These are phyloP conservation scores for Palloptera scutellata DNA, from an alignment of 2,888 invertebrate genomes.

Conservation along the genomic window DNA sequence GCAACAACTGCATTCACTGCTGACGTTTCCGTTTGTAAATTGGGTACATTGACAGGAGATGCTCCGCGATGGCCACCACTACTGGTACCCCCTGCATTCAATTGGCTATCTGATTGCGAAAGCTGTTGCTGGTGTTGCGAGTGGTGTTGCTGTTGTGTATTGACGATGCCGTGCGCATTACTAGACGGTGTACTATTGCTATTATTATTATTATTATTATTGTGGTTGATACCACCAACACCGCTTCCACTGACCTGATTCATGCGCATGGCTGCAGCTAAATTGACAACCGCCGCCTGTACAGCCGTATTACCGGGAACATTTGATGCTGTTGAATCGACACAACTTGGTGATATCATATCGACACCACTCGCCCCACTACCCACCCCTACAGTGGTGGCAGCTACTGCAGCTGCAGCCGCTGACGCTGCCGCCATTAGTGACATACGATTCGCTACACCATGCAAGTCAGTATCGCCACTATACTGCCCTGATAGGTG, in stretches of 20 bases:
- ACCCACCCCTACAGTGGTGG: constrained; percentile 43
- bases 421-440: constrained; percentile 71
- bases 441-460: constrained; percentile 71
- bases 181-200: constrained; percentile 38
- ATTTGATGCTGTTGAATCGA: constrained; percentile 64
- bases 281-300: constrained; percentile 77
- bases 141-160: constrained; percentile 19
- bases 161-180: constrained; percentile 26
- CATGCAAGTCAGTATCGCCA: constrained; percentile 63
- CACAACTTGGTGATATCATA: constrained; percentile 57
- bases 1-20: constrained; percentile 67
- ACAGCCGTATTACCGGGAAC: constrained; percentile 69
- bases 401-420: constrained; percentile 55
- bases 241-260: constrained; percentile 51
- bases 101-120: constrained; percentile 32
- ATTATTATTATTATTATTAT: constrained; percentile 1
- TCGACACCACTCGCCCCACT: constrained; percentile 66
- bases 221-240: constrained; percentile 10
- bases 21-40: constrained; percentile 50
- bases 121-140: constrained; percentile 33
- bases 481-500: constrained; percentile 65
- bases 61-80: constrained; percentile 48
- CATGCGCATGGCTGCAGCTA: constrained; percentile 80
- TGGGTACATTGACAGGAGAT: constrained; percentile 38
- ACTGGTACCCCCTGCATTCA: constrained; percentile 40